Conservation (phyloP, 2,797 vertebrate species). For the Cyclura pinguis region DNA sequence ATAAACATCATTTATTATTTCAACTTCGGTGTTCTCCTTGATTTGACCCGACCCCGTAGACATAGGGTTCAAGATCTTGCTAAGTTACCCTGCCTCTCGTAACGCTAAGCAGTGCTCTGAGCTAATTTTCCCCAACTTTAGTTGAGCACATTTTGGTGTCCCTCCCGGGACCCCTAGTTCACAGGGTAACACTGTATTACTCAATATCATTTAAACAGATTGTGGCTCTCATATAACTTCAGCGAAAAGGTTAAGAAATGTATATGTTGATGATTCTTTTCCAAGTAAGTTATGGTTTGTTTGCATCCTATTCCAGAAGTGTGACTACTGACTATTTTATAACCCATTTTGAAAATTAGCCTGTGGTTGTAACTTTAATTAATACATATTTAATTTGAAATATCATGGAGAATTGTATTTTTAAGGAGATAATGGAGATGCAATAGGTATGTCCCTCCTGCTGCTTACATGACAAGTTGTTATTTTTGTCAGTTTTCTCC, state of each 20-base stretch:
- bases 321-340: background rate
- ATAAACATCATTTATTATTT: too few relatives aligned
- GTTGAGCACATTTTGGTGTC: too few relatives aligned
- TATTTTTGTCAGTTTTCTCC: background rate
- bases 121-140: too few relatives aligned
- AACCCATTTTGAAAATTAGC: background rate
- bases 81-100: too few relatives aligned
- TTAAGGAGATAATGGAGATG: background rate
- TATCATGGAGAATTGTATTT: background rate
- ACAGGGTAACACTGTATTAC: too few relatives aligned
- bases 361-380: background rate
- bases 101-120: too few relatives aligned
- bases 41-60: too few relatives aligned
- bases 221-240: background rate
- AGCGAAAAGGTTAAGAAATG: background rate
- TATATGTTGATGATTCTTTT: background rate
- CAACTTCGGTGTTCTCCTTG: too few relatives aligned
- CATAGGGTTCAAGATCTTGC: too few relatives aligned
- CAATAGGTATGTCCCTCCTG: background rate
- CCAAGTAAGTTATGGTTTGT: background rate
- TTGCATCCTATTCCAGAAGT: background rate
- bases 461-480: background rate
- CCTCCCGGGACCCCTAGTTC: too few relatives aligned
- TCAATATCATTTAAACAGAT: background rate
- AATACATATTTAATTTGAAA: constrained; percentile 16